Percentiles rank a stretch among this genome's conserved stretches.
Evolutionary conservation across 1,140 invertebrate genomes (phyloP).

Genomic region (Pseudobourletiella spinata): DNA sequence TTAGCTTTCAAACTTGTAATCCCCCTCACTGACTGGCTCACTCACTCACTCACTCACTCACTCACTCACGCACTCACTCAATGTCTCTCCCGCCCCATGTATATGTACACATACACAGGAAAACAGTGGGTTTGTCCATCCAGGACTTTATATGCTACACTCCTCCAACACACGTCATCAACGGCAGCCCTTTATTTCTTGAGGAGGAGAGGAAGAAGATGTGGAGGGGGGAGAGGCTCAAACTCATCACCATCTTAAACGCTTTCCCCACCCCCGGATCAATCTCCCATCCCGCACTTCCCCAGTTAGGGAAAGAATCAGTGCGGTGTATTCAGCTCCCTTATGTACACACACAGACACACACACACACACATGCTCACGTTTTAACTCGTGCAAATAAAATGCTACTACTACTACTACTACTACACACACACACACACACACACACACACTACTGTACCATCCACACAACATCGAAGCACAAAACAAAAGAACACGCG

Average conservation of each 20-base stretch:
- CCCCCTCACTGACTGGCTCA: too few relatives aligned
- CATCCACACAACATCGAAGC: neutral
- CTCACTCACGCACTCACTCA: neutral
- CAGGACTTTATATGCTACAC: too few relatives aligned
- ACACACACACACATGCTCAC: neutral
- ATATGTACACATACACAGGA: neutral
- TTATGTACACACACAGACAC: too few relatives aligned
- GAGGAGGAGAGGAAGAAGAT: neutral
- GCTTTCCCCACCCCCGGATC: neutral
- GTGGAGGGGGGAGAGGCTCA: neutral
- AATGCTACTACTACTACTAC: too few relatives aligned
- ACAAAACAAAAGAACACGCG: neutral
- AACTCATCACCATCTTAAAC: neutral
- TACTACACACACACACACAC: neutral
- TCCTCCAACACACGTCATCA: too few relatives aligned
- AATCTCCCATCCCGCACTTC: neutral
- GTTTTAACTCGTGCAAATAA: neutral
- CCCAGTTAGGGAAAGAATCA: too few relatives aligned
- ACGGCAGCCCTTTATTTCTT: too few relatives aligned
- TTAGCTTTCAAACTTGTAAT: constrained; percentile 11
- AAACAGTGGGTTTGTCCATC: neutral
- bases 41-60: neutral
- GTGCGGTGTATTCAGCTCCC: too few relatives aligned
- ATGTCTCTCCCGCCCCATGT: too few relatives aligned
- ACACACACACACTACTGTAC: neutral